phyloP scores from a whole-genome alignment of 2,888 invertebrate genomes.

The Diplolepis rosae region DNA sequence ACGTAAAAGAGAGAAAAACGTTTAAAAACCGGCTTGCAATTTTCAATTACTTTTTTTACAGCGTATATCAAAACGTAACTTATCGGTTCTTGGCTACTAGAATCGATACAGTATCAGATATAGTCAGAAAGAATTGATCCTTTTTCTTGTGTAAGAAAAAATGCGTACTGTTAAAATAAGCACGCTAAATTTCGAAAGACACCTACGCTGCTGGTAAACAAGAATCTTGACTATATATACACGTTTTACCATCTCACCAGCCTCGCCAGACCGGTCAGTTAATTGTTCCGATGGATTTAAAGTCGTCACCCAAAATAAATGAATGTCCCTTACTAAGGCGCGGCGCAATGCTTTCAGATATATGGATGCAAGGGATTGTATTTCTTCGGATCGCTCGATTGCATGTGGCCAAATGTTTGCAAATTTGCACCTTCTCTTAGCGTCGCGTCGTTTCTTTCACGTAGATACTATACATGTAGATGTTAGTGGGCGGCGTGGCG shows the following conservation, averaged over 20 bases:
- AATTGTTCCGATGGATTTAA: slow-evolving; percentile 64
- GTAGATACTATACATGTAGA: background rate
- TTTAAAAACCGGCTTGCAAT: too few relatives aligned
- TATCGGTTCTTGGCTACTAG: slow-evolving; percentile 17
- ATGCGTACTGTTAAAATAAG: background rate
- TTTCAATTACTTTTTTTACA: too few relatives aligned
- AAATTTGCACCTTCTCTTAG: background rate
- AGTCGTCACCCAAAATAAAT: slow-evolving; percentile 56
- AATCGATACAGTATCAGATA: slow-evolving; percentile 13
- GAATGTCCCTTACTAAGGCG: slow-evolving; percentile 49
- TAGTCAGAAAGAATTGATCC: slow-evolving; percentile 7
- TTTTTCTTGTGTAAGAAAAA: slow-evolving; percentile 2
- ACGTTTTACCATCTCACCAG: background rate
- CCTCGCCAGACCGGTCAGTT: slow-evolving; percentile 44
- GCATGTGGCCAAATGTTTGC: background rate
- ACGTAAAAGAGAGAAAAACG: too few relatives aligned
- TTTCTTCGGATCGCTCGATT: slow-evolving; percentile 43
- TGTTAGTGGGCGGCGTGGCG: background rate
- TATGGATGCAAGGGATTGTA: slow-evolving; percentile 51
- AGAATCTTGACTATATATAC: background rate
- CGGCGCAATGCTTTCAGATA: slow-evolving; percentile 42
- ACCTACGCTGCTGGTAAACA: background rate
- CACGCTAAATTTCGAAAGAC: background rate
- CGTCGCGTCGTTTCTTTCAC: slow-evolving; percentile 8
- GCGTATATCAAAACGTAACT: slow-evolving; percentile 25